These are phyloP conservation scores for Bathynomus jamesi DNA, from an alignment of 1,140 invertebrate genomes.

Conservation along the genomic window DNA sequence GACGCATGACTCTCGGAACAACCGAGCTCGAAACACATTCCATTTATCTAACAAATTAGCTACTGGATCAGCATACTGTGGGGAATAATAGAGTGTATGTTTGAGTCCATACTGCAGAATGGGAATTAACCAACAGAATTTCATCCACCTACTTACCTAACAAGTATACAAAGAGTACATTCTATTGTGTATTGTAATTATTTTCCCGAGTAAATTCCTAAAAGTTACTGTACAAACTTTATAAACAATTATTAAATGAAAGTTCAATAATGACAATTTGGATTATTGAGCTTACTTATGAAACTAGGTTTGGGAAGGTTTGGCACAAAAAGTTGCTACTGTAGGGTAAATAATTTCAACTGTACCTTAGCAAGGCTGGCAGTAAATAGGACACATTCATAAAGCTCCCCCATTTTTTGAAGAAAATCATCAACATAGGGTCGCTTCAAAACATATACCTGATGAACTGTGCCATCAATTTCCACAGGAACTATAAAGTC, in stretches of 20 bases:
- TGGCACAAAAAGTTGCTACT: too few relatives aligned
- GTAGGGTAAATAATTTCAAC: neutral
- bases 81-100: neutral
- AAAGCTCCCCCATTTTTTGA: conserved; percentile 93
- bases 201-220: too few relatives aligned
- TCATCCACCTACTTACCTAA: too few relatives aligned
- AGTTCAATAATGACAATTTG: too few relatives aligned
- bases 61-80: conserved; percentile 95
- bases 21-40: conserved; percentile 89
- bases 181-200: too few relatives aligned
- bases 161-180: too few relatives aligned
- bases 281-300: too few relatives aligned
- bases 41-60: conserved; percentile 96
- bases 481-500: conserved; percentile 99
- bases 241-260: too few relatives aligned
- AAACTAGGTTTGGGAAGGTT: too few relatives aligned
- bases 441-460: conserved; percentile 98
- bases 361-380: conserved; percentile 91
- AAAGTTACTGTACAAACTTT: too few relatives aligned
- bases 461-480: conserved; percentile 97
- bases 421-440: conserved; percentile 99
- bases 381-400: conserved; percentile 98
- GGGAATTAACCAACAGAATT: too few relatives aligned
- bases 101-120: too few relatives aligned
- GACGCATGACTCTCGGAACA: conserved; percentile 99